phyloP scores from a whole-genome alignment of 2,113 vertebrate genomes.

The Eolophus roseicapilla region DNA sequence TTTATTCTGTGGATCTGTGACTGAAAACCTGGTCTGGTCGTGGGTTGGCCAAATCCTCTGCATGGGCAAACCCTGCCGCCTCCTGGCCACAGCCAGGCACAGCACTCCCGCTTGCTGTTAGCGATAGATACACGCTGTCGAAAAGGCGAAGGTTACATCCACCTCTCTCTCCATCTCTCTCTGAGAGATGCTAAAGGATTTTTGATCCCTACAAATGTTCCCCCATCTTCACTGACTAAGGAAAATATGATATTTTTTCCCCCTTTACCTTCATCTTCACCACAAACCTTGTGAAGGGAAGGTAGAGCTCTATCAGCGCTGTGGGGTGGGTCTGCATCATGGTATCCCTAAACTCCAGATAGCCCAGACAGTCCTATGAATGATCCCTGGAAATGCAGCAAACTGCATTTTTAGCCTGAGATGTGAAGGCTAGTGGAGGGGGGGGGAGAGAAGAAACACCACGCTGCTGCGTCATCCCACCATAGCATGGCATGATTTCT shows the following conservation, averaged over 20 bases:
- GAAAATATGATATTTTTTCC: neutral
- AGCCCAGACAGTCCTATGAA: neutral
- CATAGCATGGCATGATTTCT: fast-evolving
- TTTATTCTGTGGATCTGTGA: neutral
- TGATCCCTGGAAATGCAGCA: neutral
- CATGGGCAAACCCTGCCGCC: neutral
- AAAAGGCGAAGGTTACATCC: neutral
- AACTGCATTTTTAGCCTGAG: neutral
- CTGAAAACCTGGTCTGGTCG: fast-evolving
- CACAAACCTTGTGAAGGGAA: neutral
- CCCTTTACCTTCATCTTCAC: neutral
- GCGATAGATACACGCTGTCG: fast-evolving
- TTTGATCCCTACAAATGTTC: neutral
- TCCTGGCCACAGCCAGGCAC: neutral
- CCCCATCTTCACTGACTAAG: neutral
- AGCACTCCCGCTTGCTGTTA: neutral
- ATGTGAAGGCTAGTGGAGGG: neutral
- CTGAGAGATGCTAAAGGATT: neutral
- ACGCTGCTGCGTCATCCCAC: neutral
- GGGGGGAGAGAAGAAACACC: neutral
- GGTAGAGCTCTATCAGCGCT: neutral
- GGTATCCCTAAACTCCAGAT: neutral
- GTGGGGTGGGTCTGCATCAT: fast-evolving
- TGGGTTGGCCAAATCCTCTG: neutral
- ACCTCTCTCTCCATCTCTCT: too few species aligned